A percentile compares a stretch with the other conserved stretches of the same genome.
These are phyloP conservation scores for Apoderus coryli DNA, from an alignment of 2,888 invertebrate genomes.

Conservation along the genomic window DNA sequence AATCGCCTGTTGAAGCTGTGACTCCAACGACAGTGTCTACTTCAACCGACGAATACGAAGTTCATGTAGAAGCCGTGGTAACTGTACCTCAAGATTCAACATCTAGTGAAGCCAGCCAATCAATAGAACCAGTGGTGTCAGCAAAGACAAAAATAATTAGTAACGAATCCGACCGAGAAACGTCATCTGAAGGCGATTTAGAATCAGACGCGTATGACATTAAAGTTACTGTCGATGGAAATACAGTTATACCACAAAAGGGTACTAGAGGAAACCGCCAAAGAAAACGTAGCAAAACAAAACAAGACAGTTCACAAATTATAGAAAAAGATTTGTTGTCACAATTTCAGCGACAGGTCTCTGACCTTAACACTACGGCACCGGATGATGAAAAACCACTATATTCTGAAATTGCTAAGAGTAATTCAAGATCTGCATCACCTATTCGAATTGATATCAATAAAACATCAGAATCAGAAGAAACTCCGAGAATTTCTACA, in stretches of 20 bases:
- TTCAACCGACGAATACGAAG: conserved; percentile 35
- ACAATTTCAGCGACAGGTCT: conserved; percentile 23
- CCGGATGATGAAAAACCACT: conserved; percentile 24
- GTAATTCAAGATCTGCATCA: conserved; percentile 26
- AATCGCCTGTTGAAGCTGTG: conserved; percentile 14
- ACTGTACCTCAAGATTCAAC: conserved; percentile 34
- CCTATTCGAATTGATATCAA: conserved; percentile 9
- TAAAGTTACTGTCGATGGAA: conserved; percentile 22
- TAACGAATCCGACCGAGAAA: conserved; percentile 8
- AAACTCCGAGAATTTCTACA: conserved; percentile 11
- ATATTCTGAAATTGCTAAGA: conserved; percentile 25
- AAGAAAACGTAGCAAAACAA: conserved; percentile 16
- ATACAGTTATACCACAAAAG: conserved; percentile 21
- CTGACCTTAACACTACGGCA: conserved; percentile 17
- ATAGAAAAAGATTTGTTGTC: conserved; percentile 22
- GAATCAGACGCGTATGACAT: conserved; percentile 24
- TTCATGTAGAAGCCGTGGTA: conserved; percentile 44
- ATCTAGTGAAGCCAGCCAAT: conserved; percentile 12
- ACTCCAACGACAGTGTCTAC: conserved; percentile 19
- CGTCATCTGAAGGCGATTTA: conserved; percentile 6
- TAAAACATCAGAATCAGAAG: conserved; percentile 9
- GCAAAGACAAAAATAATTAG: conserved; percentile 5
- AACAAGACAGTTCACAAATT: conserved; percentile 10
- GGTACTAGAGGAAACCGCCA: conserved; percentile 18
- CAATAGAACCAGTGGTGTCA: conserved; percentile 2